phyloP scores from a whole-genome alignment of 2,797 vertebrate genomes.

The Phataginus tetradactyla region DNA sequence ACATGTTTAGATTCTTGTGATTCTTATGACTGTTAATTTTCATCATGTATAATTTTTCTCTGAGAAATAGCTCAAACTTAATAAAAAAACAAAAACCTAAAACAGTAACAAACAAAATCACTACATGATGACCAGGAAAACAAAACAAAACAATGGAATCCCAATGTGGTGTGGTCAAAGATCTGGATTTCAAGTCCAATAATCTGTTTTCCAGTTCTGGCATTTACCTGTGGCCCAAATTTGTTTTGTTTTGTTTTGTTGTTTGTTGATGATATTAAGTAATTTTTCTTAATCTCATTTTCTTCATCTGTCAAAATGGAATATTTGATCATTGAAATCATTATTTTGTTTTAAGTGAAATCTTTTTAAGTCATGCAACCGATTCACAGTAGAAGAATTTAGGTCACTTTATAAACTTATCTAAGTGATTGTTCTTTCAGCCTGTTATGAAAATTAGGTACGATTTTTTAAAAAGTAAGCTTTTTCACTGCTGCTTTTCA shows the following conservation, averaged over 20 bases:
- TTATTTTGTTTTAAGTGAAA: conserved; percentile 1
- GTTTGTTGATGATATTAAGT: neutral
- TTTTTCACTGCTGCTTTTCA: neutral
- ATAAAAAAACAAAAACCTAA: neutral
- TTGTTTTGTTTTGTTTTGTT: neutral
- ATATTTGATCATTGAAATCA: neutral
- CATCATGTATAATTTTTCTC: neutral
- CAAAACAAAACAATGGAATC: neutral
- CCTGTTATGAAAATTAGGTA: neutral
- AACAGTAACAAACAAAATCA: neutral
- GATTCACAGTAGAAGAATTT: neutral
- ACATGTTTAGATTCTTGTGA: neutral
- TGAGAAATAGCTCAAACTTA: neutral
- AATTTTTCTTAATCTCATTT: neutral
- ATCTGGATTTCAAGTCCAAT: neutral
- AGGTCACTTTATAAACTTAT: neutral
- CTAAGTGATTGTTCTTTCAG: neutral
- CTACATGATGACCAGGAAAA: neutral
- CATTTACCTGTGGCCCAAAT: neutral
- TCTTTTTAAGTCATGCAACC: neutral
- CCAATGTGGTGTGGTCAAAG: neutral
- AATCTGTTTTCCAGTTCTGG: neutral
- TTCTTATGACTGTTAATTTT: neutral
- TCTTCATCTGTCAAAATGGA: neutral
- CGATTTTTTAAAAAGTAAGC: neutral